A percentile compares a stretch with the other conserved stretches of the same genome.
Conservation (phyloP, 2,797 vertebrate genomes). For the Argya squamiceps region DNA sequence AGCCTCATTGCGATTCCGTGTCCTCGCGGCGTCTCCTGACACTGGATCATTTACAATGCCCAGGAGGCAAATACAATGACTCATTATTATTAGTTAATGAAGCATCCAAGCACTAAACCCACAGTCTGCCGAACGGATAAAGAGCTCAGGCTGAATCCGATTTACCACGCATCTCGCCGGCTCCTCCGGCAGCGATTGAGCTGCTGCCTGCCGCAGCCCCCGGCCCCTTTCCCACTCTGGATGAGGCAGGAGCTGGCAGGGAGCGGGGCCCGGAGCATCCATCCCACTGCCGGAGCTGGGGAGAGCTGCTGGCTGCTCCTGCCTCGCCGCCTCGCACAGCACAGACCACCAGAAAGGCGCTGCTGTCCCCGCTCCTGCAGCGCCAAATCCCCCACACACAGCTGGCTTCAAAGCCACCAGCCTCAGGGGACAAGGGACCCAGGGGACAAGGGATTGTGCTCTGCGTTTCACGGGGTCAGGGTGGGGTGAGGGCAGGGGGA, state of each 20-base stretch:
- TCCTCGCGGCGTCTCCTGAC: conserved; percentile 61
- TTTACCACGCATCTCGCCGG: not conserved
- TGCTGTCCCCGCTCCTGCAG: not conserved
- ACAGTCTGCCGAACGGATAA: conserved; percentile 41
- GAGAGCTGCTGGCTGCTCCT: not conserved
- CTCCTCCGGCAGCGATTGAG: not conserved
- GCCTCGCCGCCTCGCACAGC: fast-evolving
- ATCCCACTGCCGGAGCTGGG: fast-evolving
- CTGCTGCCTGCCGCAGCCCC: not conserved
- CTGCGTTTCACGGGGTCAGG: not conserved
- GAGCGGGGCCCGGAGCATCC: not conserved
- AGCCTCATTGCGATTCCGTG: conserved; percentile 65
- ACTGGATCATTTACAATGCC: conserved; percentile 73
- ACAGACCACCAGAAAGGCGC: not conserved
- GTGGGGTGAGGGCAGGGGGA: not conserved
- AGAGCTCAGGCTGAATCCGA: conserved; percentile 32
- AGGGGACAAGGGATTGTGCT: fast-evolving
- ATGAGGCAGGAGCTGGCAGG: not conserved
- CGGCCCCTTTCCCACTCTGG: not conserved
- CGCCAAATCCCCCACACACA: not conserved
- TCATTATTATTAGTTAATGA: conserved; percentile 80
- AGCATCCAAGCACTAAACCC: conserved; percentile 73
- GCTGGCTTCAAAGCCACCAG: not conserved
- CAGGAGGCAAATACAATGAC: conserved; percentile 70
- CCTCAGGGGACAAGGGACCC: not conserved